phyloP scores from a whole-genome alignment of 2,113 vertebrate species.

The Silurus meridionalis region DNA sequence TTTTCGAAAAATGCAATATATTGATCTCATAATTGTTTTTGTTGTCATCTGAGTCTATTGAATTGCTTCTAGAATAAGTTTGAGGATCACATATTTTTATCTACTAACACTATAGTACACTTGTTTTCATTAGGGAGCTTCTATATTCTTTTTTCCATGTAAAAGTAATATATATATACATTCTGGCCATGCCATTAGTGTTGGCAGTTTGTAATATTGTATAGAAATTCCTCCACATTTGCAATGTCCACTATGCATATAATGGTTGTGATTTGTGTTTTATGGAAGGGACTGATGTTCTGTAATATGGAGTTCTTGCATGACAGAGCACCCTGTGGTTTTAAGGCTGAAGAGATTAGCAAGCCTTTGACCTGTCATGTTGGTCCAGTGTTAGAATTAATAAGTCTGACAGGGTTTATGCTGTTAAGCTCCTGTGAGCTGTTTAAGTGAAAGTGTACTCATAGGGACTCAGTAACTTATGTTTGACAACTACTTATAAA shows the following conservation, averaged over 20 bases:
- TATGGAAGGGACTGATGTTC: constrained; percentile 13
- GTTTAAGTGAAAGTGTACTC: constrained; percentile 54
- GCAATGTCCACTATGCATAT: not conserved
- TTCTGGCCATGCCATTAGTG: not conserved
- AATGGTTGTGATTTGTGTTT: constrained; percentile 5
- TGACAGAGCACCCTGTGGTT: constrained; percentile 7
- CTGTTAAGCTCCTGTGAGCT: constrained; percentile 66
- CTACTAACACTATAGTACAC: not conserved
- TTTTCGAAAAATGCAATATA: not conserved
- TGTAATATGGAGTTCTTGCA: constrained; percentile 18
- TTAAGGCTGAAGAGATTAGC: constrained; percentile 43
- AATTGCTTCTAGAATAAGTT: not conserved
- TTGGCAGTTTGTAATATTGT: not conserved
- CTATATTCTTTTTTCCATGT: not conserved
- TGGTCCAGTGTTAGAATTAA: constrained; percentile 7
- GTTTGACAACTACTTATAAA: constrained; percentile 29
- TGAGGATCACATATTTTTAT: not conserved
- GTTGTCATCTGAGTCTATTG: not conserved
- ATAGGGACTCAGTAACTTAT: constrained; percentile 28
- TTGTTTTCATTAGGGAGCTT: not conserved
- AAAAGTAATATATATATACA: not conserved
- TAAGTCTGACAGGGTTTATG: constrained; percentile 37
- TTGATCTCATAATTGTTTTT: not conserved
- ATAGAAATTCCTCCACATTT: constrained; percentile 6
- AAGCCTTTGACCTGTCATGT: constrained; percentile 20